Evolutionary conservation across 2,888 invertebrate species (phyloP).

Genomic region (Dynastes maya): DNA sequence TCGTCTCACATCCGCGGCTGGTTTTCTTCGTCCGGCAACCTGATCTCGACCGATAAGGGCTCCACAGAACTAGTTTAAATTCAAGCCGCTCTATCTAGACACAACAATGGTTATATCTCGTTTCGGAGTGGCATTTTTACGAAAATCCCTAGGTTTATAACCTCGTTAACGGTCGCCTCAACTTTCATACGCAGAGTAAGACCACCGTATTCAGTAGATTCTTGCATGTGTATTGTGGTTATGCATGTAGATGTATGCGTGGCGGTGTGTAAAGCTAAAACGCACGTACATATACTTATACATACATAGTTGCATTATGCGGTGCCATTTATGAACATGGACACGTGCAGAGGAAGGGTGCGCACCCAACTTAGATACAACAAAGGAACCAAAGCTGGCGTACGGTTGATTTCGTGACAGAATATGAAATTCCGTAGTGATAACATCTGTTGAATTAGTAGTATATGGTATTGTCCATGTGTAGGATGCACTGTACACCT

Average conservation of each 20-base stretch:
- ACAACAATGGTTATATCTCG: constrained; percentile 55
- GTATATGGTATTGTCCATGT: too few species aligned
- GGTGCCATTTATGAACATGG: constrained; percentile 42
- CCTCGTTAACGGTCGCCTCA: constrained; percentile 48
- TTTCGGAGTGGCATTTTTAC: constrained; percentile 48
- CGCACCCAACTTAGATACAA: background rate
- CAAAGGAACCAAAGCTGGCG: constrained; percentile 18
- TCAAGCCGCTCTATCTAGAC: constrained; percentile 55
- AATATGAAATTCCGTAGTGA: constrained; percentile 18
- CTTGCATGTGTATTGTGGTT: background rate
- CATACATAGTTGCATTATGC: constrained; percentile 37
- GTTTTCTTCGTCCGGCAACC: constrained; percentile 31
- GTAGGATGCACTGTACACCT: too few species aligned
- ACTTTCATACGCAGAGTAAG: constrained; percentile 31
- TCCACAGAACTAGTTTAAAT: constrained; percentile 55
- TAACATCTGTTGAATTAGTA: constrained; percentile 30
- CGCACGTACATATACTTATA: constrained; percentile 17
- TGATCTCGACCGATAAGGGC: constrained; percentile 48
- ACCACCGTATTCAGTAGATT: background rate
- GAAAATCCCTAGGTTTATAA: constrained; percentile 48
- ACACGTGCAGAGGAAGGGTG: constrained; percentile 41
- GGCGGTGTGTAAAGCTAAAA: background rate
- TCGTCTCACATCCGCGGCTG: constrained; percentile 30
- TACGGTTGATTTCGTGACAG: constrained; percentile 25
- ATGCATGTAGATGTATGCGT: background rate